These are phyloP conservation scores for Cichlasoma orientale DNA, from an alignment of 2,797 vertebrate genomes.

Conservation along the genomic window DNA sequence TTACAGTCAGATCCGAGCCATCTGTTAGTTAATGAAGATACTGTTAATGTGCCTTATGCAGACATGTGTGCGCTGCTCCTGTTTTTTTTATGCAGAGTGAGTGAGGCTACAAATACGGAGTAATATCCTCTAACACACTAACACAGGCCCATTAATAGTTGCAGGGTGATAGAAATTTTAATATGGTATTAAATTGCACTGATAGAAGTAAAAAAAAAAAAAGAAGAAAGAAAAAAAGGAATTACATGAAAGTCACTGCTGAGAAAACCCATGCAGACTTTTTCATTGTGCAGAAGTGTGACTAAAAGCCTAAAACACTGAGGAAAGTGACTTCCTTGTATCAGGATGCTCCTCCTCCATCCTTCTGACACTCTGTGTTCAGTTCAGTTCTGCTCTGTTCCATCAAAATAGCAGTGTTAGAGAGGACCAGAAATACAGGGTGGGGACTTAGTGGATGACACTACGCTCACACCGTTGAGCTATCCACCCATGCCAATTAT, in stretches of 20 bases:
- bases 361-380: neutral
- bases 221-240: neutral
- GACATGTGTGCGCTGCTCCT: neutral
- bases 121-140: neutral
- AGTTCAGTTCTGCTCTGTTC: neutral
- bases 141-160: neutral
- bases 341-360: neutral
- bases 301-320: neutral
- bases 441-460: too few relatives aligned
- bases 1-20: neutral
- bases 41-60: neutral
- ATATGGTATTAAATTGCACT: neutral
- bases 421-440: neutral
- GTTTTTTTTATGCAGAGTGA: neutral
- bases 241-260: neutral
- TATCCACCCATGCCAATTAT: too few relatives aligned
- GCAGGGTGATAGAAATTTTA: neutral
- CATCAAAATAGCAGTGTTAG: neutral
- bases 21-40: neutral
- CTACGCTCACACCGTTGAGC: too few relatives aligned
- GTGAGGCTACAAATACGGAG: fast-evolving
- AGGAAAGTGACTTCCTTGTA: neutral
- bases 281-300: neutral
- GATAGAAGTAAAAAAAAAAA: neutral
- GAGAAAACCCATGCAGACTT: neutral